Base-by-base conservation (phyloP, 2,888 invertebrate species). In the Melieria omissa region DNA sequence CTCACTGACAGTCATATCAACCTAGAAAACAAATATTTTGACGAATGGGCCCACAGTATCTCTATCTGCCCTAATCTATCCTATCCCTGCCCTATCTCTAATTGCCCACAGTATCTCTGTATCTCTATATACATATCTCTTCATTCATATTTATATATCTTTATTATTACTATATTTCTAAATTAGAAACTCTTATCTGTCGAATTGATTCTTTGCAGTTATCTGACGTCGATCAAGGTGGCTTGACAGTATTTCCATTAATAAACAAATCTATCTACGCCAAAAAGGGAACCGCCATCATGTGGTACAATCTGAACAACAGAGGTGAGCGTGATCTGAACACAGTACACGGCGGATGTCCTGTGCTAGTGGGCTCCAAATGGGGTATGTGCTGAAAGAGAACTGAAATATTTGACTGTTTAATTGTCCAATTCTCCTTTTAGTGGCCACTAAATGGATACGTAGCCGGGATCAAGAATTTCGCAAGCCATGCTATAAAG, bases 201-300 rank as follows among this genome's bases (percentile, higher is more conserved):
- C 29, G 29, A 29, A 1, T 29, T 2, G 29, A 29, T 29, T 29
- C 29, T 29, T 29, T 29, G 29, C 79, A 98, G 97, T 95, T 99
- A 94, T 94, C 93, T 71, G 96, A 98, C 83, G 98, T 99, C 10
- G 92, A 94, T 46, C 97, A 96, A 85, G 99, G 99, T 0, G 99
- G 99, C 10, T 97, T 97, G 5, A 99, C 99, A 0, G 99, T 98
- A 8, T 99, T 99, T 87, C 96, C 98, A 0, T 91, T 92, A 76
- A 89, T 98, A 16, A 92, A 93, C 7, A 90, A 94, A 47, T 92
- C 95, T 29, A 88, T 99, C 64, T 95, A 93, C 90, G 99, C 99
- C 0, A 90, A 91, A 79, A 95, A 95, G 85, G 90, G 91, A 54
- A 83, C 89, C 12, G 90, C 82, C 4, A 58, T 84, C 5, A 68